These are phyloP conservation scores for Opisthograptis luteolata DNA, from an alignment of 2,888 invertebrate genomes.

Conservation along the genomic window DNA sequence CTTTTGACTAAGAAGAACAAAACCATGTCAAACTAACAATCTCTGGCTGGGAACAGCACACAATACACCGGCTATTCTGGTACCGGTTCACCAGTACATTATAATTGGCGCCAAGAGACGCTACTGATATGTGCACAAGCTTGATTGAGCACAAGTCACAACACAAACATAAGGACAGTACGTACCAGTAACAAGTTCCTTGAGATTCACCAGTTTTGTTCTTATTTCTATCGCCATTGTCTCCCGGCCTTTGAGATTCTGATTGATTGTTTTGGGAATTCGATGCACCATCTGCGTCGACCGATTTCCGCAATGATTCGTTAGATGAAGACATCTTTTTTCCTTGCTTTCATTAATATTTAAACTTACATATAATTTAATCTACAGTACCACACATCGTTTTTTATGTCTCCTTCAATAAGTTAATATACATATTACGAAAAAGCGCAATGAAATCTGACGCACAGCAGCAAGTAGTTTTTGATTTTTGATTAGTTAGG, in stretches of 20 bases:
- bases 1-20: too few relatives aligned
- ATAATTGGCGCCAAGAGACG: constrained; percentile 25
- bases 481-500: too few relatives aligned
- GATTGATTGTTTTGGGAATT: constrained; percentile 54
- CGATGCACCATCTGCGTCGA: constrained; percentile 50
- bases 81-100: too few relatives aligned
- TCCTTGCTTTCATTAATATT: constrained; percentile 30
- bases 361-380: constrained; percentile 12
- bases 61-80: too few relatives aligned
- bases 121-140: too few relatives aligned
- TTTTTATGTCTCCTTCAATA: not conserved
- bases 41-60: too few relatives aligned
- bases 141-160: not conserved
- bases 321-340: constrained; percentile 48
- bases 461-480: too few relatives aligned
- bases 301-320: constrained; percentile 54
- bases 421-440: not conserved
- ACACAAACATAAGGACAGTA: constrained; percentile 3
- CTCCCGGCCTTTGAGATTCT: constrained; percentile 72
- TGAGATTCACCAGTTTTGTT: constrained; percentile 68
- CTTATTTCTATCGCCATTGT: constrained; percentile 64
- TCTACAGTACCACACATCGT: constrained; percentile 16
- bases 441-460: not conserved
- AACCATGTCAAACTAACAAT: too few relatives aligned
- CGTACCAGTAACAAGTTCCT: constrained; percentile 73